Evolutionary conservation across 2,113 vertebrate species (phyloP).

Genomic region (Rhodinocichla rosea): DNA sequence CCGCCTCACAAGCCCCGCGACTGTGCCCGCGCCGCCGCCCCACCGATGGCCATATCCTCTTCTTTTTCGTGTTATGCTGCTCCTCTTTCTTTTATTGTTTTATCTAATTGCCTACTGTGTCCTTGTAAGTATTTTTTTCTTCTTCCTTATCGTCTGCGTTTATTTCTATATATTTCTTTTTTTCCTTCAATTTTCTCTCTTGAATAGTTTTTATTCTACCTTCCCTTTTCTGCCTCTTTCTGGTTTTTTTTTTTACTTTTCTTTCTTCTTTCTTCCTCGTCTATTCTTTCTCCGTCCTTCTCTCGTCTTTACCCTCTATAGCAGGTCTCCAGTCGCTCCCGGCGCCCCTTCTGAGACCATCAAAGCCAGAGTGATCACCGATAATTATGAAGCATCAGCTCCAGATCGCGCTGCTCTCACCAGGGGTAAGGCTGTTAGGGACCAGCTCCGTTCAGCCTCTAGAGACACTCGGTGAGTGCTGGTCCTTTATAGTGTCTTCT

Average conservation of each 20-base stretch:
- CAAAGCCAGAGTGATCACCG: no score
- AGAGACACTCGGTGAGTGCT: background rate
- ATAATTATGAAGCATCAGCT: background rate
- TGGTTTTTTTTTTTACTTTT: no score
- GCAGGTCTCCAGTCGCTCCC: no score
- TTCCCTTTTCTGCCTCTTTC: background rate
- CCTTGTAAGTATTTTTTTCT: background rate
- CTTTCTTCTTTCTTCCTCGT: fast-evolving
- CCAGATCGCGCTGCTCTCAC: background rate
- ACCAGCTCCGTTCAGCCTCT: no score
- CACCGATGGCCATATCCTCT: no score
- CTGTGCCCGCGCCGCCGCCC: no score
- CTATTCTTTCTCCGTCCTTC: no score
- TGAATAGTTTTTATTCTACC: background rate
- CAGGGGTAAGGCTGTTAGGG: fast-evolving
- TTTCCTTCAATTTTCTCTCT: background rate
- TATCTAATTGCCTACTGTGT: no score
- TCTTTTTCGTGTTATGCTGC: no score
- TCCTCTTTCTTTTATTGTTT: no score
- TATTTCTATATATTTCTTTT: background rate
- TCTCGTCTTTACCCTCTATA: fast-evolving
- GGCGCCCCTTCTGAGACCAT: fast-evolving
- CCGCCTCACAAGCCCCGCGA: no score
- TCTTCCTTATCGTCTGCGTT: background rate
- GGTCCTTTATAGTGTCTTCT: no score